Evolutionary conservation across 2,797 vertebrate species (phyloP).

Genomic region (Phoxinus dragarum): DNA sequence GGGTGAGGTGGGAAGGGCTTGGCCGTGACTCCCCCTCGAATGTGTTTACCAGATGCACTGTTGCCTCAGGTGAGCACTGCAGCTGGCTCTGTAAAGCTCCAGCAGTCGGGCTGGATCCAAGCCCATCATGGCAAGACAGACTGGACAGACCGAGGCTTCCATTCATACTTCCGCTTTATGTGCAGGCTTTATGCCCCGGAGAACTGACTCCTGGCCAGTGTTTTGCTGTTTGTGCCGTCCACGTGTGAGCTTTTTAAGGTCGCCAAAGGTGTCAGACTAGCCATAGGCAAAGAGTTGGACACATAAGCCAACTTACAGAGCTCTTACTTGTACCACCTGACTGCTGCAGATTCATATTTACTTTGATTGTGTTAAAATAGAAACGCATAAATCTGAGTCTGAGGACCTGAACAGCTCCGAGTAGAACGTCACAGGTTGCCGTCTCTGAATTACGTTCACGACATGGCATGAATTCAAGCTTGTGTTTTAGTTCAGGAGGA

Average conservation of each 20-base stretch:
- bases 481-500: too few relatives aligned
- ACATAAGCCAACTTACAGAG: neutral
- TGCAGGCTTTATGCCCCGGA: slow-evolving; percentile 47
- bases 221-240: neutral
- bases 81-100: slow-evolving; percentile 68
- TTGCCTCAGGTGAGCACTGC: slow-evolving; percentile 72
- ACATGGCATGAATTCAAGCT: too few relatives aligned
- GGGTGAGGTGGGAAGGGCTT: slow-evolving; percentile 58
- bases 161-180: slow-evolving; percentile 43
- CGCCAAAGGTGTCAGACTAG: slow-evolving; percentile 20
- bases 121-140: slow-evolving; percentile 59
- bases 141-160: slow-evolving; percentile 29
- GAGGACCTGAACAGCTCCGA: too few relatives aligned
- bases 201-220: slow-evolving; percentile 24
- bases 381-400: too few relatives aligned
- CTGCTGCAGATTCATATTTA: too few relatives aligned
- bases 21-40: slow-evolving; percentile 59
- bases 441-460: too few relatives aligned
- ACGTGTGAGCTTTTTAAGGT: slow-evolving; percentile 32
- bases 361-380: too few relatives aligned
- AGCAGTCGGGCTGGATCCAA: slow-evolving; percentile 63
- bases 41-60: slow-evolving; percentile 74
- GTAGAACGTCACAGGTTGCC: too few relatives aligned
- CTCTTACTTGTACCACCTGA: too few relatives aligned
- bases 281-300: neutral